phyloP scores from a whole-genome alignment of 1,140 invertebrate species.

The Bombyx mandarina region DNA sequence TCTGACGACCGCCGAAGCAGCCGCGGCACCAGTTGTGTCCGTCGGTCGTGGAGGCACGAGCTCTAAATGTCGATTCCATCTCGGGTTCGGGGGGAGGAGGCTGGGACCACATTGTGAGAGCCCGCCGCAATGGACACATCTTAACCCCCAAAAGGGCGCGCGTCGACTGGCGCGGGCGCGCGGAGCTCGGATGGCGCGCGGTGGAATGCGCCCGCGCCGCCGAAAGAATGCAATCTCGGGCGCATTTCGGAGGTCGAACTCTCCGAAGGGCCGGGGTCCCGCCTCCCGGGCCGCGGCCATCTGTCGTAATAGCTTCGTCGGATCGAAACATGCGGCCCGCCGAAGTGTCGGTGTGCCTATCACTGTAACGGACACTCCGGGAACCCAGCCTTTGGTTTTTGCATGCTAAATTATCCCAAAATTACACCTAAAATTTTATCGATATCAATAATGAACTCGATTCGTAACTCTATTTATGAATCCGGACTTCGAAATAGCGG shows the following conservation, averaged over 20 bases:
- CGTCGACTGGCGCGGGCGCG: slow-evolving; percentile 63
- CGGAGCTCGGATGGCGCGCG: slow-evolving; percentile 55
- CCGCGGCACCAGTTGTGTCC: slow-evolving; percentile 34
- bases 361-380: slow-evolving; percentile 53
- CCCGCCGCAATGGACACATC: slow-evolving; percentile 66
- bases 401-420: slow-evolving; percentile 49
- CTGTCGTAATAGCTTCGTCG: slow-evolving; percentile 65
- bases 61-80: slow-evolving; percentile 37
- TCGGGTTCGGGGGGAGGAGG: slow-evolving; percentile 57
- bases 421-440: slow-evolving; percentile 1
- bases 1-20: slow-evolving; percentile 34
- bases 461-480: too few relatives aligned
- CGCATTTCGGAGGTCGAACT: slow-evolving; percentile 68
- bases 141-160: slow-evolving; percentile 70
- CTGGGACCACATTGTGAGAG: slow-evolving; percentile 56
- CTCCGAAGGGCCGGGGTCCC: slow-evolving; percentile 58
- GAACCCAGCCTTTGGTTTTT: slow-evolving; percentile 41
- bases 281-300: slow-evolving; percentile 55
- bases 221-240: slow-evolving; percentile 71
- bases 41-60: slow-evolving; percentile 35
- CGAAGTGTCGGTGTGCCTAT: slow-evolving; percentile 35
- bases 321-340: slow-evolving; percentile 42
- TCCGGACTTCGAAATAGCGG: too few relatives aligned
- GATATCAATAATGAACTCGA: too few relatives aligned
- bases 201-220: slow-evolving; percentile 67